Evolutionary conservation across 2,113 vertebrate species (phyloP).

Genomic region (Pterophyllum scalare): DNA sequence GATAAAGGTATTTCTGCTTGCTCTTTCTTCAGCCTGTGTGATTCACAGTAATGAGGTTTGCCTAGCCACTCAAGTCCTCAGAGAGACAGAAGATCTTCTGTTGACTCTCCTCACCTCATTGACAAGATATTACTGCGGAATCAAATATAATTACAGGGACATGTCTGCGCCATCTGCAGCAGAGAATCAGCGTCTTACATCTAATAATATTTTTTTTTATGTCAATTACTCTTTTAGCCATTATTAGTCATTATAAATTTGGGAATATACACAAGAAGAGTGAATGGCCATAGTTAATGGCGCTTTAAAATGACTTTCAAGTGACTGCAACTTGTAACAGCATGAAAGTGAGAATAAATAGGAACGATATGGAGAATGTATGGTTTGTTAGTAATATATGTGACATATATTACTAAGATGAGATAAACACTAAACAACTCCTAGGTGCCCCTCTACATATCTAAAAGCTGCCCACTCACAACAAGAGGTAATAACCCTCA

Average conservation of each 20-base stretch:
- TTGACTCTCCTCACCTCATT: constrained; percentile 42
- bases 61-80: constrained; percentile 61
- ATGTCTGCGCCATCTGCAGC: constrained; percentile 51
- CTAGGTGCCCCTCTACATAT: constrained; percentile 3
- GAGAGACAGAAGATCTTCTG: constrained; percentile 52
- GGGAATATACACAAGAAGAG: constrained; percentile 15
- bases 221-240: constrained; percentile 30
- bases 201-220: constrained; percentile 22
- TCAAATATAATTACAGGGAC: constrained; percentile 66
- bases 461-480: not conserved
- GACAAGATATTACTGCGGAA: constrained; percentile 62
- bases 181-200: not conserved
- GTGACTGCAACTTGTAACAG: constrained; percentile 39
- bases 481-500: not conserved
- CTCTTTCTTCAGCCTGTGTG: constrained; percentile 32
- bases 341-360: constrained; percentile 38
- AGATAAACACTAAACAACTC: not conserved
- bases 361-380: not conserved
- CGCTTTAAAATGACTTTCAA: constrained; percentile 54
- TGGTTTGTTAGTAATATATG: not conserved
- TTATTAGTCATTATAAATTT: constrained; percentile 17
- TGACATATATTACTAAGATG: not conserved
- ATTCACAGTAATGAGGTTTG: constrained; percentile 70
- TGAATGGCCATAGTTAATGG: constrained; percentile 42
- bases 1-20: constrained; percentile 60